Conservation (phyloP, 2,888 invertebrate genomes). For the Cryptops parisi region DNA sequence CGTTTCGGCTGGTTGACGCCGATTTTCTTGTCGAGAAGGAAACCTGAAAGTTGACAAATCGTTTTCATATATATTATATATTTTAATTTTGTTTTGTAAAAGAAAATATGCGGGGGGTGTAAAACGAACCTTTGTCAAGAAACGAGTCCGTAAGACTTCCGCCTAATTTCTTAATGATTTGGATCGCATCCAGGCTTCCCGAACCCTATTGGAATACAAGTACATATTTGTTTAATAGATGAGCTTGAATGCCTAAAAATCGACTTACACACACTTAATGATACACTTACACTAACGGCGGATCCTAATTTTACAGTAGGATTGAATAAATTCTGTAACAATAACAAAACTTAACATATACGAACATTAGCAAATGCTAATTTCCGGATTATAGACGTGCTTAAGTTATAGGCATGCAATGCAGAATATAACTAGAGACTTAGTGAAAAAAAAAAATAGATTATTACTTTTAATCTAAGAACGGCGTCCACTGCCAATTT, state of each 20-base stretch:
- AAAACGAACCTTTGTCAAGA: slow-evolving; percentile 57
- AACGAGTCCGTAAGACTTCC: slow-evolving; percentile 88
- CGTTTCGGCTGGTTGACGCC: slow-evolving; percentile 95
- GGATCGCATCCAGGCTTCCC: slow-evolving; percentile 88
- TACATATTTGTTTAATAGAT: no score
- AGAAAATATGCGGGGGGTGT: no score
- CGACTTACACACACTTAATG: not conserved
- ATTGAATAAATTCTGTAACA: slow-evolving; percentile 1
- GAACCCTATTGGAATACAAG: slow-evolving; percentile 50
- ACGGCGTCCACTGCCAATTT: slow-evolving; percentile 93
- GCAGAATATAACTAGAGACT: no score
- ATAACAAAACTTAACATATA: not conserved
- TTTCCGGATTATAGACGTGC: not conserved
- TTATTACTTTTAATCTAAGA: slow-evolving; percentile 56
- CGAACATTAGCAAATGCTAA: not conserved
- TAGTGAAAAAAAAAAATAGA: no score
- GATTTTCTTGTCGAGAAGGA: slow-evolving; percentile 88
- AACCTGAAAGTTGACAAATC: slow-evolving; percentile 47
- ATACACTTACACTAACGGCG: slow-evolving; percentile 3
- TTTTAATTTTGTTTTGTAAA: no score
- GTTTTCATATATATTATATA: no score
- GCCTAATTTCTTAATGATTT: slow-evolving; percentile 94
- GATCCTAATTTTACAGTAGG: not conserved
- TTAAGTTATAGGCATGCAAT: no score
- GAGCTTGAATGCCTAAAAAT: no score